Percentiles rank a stretch among this genome's conserved stretches.
Evolutionary conservation across 2,888 invertebrate genomes (phyloP).

Genomic region (Dryomyza anilis): DNA sequence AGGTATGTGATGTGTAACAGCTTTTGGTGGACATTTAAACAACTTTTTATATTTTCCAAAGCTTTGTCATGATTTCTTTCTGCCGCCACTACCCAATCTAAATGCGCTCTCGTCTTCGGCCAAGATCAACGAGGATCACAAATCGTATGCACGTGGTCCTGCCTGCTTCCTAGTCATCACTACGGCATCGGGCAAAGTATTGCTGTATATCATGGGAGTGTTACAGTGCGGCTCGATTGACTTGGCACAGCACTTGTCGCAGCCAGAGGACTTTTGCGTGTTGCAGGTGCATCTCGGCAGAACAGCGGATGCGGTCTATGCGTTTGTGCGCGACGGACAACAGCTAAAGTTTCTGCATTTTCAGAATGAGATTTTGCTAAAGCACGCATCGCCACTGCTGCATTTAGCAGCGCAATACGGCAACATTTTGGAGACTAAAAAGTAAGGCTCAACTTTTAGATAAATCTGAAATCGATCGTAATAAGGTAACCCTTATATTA

Average conservation of each 20-base stretch:
- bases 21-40: too few relatives aligned
- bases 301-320: constrained; percentile 73
- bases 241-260: constrained; percentile 65
- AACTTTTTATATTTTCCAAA: constrained; percentile 41
- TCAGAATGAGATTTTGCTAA: constrained; percentile 54
- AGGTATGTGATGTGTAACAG: too few relatives aligned
- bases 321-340: constrained; percentile 66
- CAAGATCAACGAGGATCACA: constrained; percentile 63
- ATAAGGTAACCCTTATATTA: too few relatives aligned
- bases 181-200: constrained; percentile 73
- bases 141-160: constrained; percentile 67
- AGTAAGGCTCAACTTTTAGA: constrained; percentile 45
- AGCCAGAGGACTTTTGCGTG: constrained; percentile 66
- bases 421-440: constrained; percentile 72
- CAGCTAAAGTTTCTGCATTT: constrained; percentile 68
- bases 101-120: constrained; percentile 65
- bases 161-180: constrained; percentile 82
- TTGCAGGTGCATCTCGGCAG: constrained; percentile 72
- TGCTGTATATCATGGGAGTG: constrained; percentile 82
- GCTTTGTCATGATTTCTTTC: constrained; percentile 65
- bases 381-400: constrained; percentile 56
- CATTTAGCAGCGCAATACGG: constrained; percentile 75
- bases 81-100: constrained; percentile 66
- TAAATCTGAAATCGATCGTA: too few relatives aligned
- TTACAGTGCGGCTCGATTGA: constrained; percentile 78